These are phyloP conservation scores for Macropis europaea DNA, from an alignment of 2,888 invertebrate species.

Conservation along the genomic window DNA sequence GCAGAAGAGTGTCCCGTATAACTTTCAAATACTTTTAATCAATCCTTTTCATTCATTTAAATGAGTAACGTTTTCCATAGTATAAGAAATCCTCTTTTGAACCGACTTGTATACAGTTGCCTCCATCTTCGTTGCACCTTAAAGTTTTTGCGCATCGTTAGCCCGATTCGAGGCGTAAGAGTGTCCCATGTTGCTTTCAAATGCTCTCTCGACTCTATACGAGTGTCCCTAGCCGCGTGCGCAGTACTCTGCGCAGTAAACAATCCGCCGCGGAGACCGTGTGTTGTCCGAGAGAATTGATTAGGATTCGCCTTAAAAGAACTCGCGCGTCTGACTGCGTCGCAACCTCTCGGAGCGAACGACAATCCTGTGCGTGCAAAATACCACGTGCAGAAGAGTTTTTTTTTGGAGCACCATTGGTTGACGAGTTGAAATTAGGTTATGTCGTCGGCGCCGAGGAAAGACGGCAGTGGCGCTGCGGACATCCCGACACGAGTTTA, in stretches of 20 bases:
- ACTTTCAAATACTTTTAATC: no score
- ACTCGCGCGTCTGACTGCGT: no score
- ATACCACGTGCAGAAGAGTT: background rate
- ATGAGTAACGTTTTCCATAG: no score
- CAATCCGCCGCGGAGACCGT: conserved; percentile 1
- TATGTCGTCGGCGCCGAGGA: conserved; percentile 28
- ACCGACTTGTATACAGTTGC: background rate
- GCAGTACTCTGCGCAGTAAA: conserved; percentile 43
- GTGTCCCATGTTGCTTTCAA: conserved; percentile 32
- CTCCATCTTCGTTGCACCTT: conserved; percentile 12
- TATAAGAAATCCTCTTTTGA: no score
- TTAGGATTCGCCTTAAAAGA: no score
- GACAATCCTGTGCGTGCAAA: no score
- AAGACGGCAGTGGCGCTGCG: conserved; percentile 65
- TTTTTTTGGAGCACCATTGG: background rate
- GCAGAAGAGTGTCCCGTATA: no score
- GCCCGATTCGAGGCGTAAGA: conserved; percentile 13
- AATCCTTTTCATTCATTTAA: no score
- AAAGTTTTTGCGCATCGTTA: conserved; percentile 39
- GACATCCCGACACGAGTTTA: conserved; percentile 59
- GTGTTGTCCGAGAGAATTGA: background rate
- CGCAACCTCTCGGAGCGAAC: background rate
- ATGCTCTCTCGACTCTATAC: conserved; percentile 47
- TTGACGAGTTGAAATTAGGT: conserved; percentile 29
- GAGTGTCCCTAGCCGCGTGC: conserved; percentile 32